Percentiles rank a stretch among this genome's conserved stretches.
Conservation (phyloP, 2,797 vertebrate species). For the Macrochelys suwanniensis region DNA sequence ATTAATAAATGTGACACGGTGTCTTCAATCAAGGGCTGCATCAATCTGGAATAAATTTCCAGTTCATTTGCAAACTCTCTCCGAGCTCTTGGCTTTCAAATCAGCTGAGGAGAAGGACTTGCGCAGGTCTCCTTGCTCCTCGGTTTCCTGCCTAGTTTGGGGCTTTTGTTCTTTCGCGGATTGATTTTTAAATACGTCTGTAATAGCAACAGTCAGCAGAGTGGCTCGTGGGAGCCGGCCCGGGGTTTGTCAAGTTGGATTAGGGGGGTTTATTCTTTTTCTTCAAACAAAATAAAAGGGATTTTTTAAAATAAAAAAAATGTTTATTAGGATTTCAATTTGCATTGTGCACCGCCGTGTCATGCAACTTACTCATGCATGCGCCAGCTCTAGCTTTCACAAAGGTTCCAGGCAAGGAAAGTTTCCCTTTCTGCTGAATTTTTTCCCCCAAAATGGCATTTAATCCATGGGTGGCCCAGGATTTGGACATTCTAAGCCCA, state of each 20-base stretch:
- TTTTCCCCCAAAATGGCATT: background rate
- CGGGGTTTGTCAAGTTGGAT: constrained; percentile 37
- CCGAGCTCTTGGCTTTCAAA: constrained; percentile 36
- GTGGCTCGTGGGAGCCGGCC: background rate
- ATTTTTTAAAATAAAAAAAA: background rate
- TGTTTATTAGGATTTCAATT: constrained; percentile 23
- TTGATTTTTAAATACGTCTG: constrained; percentile 26
- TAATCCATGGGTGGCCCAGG: fast-evolving
- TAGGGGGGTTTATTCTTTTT: constrained; percentile 16
- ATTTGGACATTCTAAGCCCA: fast-evolving
- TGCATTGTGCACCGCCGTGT: background rate
- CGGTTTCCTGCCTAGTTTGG: background rate
- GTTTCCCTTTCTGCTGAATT: background rate
- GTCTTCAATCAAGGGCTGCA: constrained; percentile 61
- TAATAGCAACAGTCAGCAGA: background rate
- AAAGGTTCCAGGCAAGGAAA: background rate
- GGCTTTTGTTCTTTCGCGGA: constrained; percentile 21
- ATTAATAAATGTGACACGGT: constrained; percentile 54
- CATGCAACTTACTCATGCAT: background rate
- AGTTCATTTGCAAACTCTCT: constrained; percentile 50
- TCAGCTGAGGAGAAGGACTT: constrained; percentile 31
- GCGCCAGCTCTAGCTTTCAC: background rate
- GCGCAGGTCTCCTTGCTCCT: constrained; percentile 12
- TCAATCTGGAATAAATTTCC: constrained; percentile 68
- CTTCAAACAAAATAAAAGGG: constrained; percentile 32